Base-by-base conservation (phyloP, 2,888 invertebrate species). In the Globia sparganii region DNA sequence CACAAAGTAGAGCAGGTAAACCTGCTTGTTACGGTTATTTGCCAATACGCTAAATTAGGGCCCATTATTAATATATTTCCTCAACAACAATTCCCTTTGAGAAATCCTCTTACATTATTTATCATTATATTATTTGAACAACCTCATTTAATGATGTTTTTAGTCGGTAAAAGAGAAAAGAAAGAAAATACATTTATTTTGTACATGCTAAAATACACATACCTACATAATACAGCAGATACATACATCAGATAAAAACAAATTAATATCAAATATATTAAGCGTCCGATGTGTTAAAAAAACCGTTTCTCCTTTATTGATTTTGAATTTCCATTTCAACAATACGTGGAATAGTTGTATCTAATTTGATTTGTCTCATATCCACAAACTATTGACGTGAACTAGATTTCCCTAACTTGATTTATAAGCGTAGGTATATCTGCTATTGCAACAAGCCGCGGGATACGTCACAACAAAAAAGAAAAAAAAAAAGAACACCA, bases 401-500 rank as follows among this genome's bases (percentile, higher is more conserved):
- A 62, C 83, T 66, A 61, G 46, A 78, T 78, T 78, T 62, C 5
- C 21, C 61, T 69, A 73, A 72, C 61, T 58, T 25, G 28, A 46
- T 72, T 73, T 69, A 61, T 56, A 80, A 73, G 61, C 72, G 28
- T 43, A 65, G 65, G 46, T 72, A 64, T 65, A 25, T 61, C 37
- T 74, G 70, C n/a, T 46, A 66, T 69, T 61, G 37, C 31, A 37
- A 61, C 34, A 59, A 58, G 71, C 81, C 40, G 31, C 49, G 40
- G 59, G 56, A 56, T 28, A 28, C 56, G 62, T 43, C 49, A 70
- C 21, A 61, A 73, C 15, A 62, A 84, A 73, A 76, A 11, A 40
- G 0, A 53, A 40, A 34, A 1, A 5, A 46, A 49, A 21, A 25
- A 9, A 13, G 40, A 43, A 72, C 72, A 64, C 46, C 65, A 81